Evolutionary conservation across 1,140 invertebrate genomes (phyloP), one percentile per base, ranked within the genome.

Genomic region (Melanaphis sacchari): DNA sequence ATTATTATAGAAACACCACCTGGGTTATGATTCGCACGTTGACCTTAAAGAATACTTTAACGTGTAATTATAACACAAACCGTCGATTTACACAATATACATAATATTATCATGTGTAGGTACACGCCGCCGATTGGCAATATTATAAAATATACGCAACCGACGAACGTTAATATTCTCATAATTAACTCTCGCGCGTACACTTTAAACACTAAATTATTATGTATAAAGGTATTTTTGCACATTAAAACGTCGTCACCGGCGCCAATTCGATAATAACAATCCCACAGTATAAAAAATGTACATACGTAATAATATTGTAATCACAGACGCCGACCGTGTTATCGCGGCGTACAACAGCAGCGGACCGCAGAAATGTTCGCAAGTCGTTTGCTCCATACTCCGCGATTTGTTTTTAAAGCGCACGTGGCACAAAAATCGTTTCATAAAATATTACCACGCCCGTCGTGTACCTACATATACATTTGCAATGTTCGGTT

Each of bases 191-290:
- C 40, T 85, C 24, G 31, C 54, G 31, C 59, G 11, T 31, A 66
- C 31, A n/a, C 36, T 36, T 22, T 82, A 24, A 36, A 84, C 24
- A 26, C 38, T 40, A 31, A 41, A 84, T 40, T 41, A 82, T 84
- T 40, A 84, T 76, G 24, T 40, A 41, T 40, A 21, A 18, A 3
- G 81, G 24, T 84, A 11, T 41, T 84, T 41, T 84, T 84, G 38
- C 36, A 40, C 38, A 26, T 40, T 26, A 84, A 84, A 84, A 84
- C 84, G 84, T 87, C 41, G 38, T n/a, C 84, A 41, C 40, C 24
- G 84, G 84, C 84, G 84, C 84, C 84, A 87, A 87, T n/a, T 11
- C 41, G 84, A 87, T 87, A 41, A 46, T 87, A 15, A n/a, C 31
- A 21, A 76, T n/a, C n/a, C 31, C 31, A 15, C 46, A 5, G 59